phyloP scores from a whole-genome alignment of 2,888 invertebrate species.

The Lacanobia oleracea region DNA sequence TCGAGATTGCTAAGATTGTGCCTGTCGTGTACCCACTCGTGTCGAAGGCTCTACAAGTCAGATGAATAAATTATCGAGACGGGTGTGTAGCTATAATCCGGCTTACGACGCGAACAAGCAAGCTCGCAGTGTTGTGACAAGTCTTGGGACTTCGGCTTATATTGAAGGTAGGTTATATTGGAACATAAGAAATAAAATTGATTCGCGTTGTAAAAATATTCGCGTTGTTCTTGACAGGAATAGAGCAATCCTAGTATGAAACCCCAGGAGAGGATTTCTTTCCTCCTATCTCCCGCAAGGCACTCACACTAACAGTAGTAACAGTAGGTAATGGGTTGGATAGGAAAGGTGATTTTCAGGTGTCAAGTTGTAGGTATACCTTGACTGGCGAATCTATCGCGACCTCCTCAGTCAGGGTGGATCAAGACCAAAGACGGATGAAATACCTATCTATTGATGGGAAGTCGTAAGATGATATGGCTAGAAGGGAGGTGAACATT shows the following conservation, averaged over 20 bases:
- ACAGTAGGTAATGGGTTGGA: too few relatives aligned
- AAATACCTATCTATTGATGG: too few relatives aligned
- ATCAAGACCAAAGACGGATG: too few relatives aligned
- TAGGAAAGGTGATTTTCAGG: too few relatives aligned
- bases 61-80: constrained; percentile 51
- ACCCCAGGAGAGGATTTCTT: neutral
- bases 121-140: constrained; percentile 29
- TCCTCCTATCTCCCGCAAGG: neutral
- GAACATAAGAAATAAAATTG: neutral
- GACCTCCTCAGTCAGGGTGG: too few relatives aligned
- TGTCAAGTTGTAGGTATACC: too few relatives aligned
- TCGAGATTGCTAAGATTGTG: constrained; percentile 21
- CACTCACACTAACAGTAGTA: neutral
- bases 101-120: constrained; percentile 41
- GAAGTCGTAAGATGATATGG: too few relatives aligned
- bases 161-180: neutral
- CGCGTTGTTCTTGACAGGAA: neutral
- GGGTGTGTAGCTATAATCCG: constrained; percentile 47
- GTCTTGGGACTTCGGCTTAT: constrained; percentile 7
- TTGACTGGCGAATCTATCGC: too few relatives aligned
- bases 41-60: constrained; percentile 36
- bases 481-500: too few relatives aligned
- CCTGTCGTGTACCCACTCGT: constrained; percentile 29
- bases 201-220: neutral
- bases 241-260: neutral